phyloP scores from a whole-genome alignment of 2,113 vertebrate species.

The Okapia johnstoni region DNA sequence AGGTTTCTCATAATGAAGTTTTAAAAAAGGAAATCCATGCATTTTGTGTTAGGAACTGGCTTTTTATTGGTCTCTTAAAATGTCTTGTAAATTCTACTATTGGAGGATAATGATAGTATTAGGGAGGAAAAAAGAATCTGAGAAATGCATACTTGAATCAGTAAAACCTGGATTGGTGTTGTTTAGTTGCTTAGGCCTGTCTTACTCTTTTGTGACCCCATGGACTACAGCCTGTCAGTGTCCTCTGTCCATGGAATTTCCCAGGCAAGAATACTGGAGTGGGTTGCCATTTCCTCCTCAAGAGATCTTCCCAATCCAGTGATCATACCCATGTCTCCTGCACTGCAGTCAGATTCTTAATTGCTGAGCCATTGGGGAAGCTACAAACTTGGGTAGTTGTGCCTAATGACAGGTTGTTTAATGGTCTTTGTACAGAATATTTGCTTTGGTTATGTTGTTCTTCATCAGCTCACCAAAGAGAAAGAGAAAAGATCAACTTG shows the following conservation, averaged over 20 bases:
- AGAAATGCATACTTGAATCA: background rate
- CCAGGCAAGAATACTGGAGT: background rate
- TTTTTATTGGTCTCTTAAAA: conserved; percentile 36
- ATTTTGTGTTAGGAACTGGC: conserved; percentile 34
- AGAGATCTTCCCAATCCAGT: background rate
- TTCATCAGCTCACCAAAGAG: background rate
- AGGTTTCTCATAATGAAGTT: conserved; percentile 60
- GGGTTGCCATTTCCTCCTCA: background rate
- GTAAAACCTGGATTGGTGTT: background rate
- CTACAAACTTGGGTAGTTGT: background rate
- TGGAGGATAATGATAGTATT: conserved; percentile 43
- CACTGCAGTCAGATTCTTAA: background rate
- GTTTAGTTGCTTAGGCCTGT: background rate
- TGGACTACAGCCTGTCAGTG: background rate
- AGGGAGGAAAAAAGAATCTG: background rate
- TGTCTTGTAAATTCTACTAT: conserved; percentile 40
- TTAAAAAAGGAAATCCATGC: conserved; percentile 41
- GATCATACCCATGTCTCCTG: background rate
- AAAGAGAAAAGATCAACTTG: background rate
- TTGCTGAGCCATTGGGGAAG: background rate
- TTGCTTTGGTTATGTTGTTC: conserved; percentile 35
- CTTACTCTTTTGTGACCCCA: background rate
- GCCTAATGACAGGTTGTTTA: conserved; percentile 28
- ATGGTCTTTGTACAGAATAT: background rate
- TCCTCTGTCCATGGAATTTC: background rate